Evolutionary conservation across 2,113 vertebrate genomes (phyloP).

Genomic region (Lepisosteus osseus): DNA sequence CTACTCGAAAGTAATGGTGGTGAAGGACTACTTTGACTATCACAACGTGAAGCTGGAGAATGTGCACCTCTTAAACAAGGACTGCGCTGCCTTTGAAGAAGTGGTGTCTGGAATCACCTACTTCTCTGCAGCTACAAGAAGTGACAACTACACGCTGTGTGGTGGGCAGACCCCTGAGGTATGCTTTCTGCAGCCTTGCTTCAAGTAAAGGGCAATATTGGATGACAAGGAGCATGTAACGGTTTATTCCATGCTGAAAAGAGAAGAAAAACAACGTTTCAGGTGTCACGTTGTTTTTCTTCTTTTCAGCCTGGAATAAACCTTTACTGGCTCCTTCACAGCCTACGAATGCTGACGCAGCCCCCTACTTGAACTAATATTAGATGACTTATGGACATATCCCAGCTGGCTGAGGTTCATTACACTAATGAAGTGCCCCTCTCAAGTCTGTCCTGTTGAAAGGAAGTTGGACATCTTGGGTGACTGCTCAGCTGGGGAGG

Average conservation of each 20-base stretch:
- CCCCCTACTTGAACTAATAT: too few species aligned
- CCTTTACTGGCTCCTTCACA: too few species aligned
- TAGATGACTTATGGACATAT: too few species aligned
- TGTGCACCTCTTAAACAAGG: slow-evolving; percentile 53
- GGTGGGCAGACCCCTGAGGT: slow-evolving; percentile 55
- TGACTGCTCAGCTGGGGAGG: too few species aligned
- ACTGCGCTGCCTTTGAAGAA: slow-evolving; percentile 45
- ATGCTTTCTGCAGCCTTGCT: neutral
- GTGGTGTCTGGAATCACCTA: slow-evolving; percentile 33
- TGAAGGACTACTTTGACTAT: slow-evolving; percentile 57
- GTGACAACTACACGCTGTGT: slow-evolving; percentile 48
- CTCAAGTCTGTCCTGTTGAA: too few species aligned
- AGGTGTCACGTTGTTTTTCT: neutral
- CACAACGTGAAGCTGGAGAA: slow-evolving; percentile 47
- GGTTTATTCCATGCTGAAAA: too few species aligned
- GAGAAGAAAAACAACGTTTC: neutral
- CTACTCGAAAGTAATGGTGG: slow-evolving; percentile 47
- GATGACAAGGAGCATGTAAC: too few species aligned
- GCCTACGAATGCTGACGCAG: too few species aligned
- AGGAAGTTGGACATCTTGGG: too few species aligned
- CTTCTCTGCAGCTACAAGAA: slow-evolving; percentile 47
- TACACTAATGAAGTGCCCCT: too few species aligned
- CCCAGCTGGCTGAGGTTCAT: too few species aligned
- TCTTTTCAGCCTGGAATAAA: too few species aligned
- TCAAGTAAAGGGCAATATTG: neutral